Percentiles rank a stretch among this genome's conserved stretches.
phyloP scores from a whole-genome alignment of 30 jellyfish, hydroid and myxozoan genomes.

The Cassiopea xamachana region DNA sequence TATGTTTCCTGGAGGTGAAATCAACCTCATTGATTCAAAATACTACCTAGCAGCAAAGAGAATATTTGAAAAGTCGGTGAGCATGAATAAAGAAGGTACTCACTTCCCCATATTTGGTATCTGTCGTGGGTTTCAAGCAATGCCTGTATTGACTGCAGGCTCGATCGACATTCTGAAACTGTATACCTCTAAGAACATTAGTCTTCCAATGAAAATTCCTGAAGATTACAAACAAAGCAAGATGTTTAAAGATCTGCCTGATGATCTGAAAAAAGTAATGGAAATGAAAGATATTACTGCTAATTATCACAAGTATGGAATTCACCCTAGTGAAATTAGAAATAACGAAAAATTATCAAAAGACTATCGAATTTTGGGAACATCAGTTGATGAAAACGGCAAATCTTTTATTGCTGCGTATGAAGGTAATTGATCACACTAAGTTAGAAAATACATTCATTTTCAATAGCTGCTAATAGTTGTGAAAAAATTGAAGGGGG shows the following conservation, averaged over 20 bases:
- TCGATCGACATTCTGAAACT: conserved; percentile 21
- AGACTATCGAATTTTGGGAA: conserved; percentile 50
- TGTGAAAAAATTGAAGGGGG: no score
- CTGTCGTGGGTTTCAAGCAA: conserved; percentile 85
- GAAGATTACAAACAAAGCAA: conserved; percentile 52
- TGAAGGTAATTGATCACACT: conserved; percentile 55
- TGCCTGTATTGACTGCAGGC: conserved; percentile 68
- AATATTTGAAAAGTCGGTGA: conserved; percentile 57
- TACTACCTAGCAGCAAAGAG: conserved; percentile 48
- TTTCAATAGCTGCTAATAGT: no score
- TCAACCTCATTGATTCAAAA: conserved; percentile 67
- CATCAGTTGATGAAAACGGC: conserved; percentile 58
- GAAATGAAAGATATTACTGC: conserved; percentile 60
- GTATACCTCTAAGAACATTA: conserved; percentile 48
- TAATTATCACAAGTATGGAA: conserved; percentile 73
- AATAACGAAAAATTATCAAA: conserved; percentile 14
- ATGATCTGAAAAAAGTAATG: conserved; percentile 42
- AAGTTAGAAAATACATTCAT: background rate
- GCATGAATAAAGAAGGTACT: conserved; percentile 42
- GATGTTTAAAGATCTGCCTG: conserved; percentile 59
- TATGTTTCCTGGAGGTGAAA: conserved; percentile 84
- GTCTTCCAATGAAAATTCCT: conserved; percentile 63
- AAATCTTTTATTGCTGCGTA: conserved; percentile 58
- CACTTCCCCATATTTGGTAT: conserved; percentile 76
- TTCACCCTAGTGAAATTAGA: conserved; percentile 49